Conservation (phyloP, 1,140 invertebrate species). For the Protaetia brevitarsis region DNA sequence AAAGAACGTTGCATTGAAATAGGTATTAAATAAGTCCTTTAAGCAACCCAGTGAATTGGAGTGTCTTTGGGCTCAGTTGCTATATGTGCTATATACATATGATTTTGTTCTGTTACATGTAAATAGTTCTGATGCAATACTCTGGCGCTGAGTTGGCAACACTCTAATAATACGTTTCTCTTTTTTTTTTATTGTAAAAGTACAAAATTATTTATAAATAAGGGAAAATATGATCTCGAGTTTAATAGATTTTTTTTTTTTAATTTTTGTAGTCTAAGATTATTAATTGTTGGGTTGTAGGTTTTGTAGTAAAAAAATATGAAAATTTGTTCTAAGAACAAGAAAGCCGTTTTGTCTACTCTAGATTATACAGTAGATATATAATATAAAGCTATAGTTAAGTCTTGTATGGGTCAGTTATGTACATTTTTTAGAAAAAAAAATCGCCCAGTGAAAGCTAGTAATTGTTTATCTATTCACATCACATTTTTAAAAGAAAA, state of each 20-base stretch:
- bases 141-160: conserved; percentile 6
- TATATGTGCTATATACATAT: conserved; percentile 3
- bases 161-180: conserved; percentile 11
- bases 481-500: conserved; percentile 20
- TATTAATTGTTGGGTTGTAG: conserved; percentile 23
- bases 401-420: conserved; percentile 19
- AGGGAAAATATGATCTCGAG: conserved; percentile 24
- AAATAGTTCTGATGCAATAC: conserved; percentile 19
- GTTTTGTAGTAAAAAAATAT: conserved; percentile 9
- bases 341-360: conserved; percentile 7
- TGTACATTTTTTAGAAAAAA: conserved; percentile 25
- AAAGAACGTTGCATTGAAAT: neutral
- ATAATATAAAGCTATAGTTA: neutral
- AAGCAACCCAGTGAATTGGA: conserved; percentile 18
- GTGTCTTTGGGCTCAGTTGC: conserved; percentile 3
- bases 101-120: conserved; percentile 1
- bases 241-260: conserved; percentile 20
- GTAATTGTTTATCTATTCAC: conserved; percentile 25
- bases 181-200: conserved; percentile 19
- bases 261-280: conserved; percentile 18
- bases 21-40: neutral
- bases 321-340: conserved; percentile 19
- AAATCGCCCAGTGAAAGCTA: conserved; percentile 26
- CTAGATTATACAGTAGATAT: conserved; percentile 18
- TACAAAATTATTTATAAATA: conserved; percentile 27